Percentiles rank a stretch among this genome's conserved stretches.
Conservation (phyloP, 2,113 vertebrate species). For the Rhadina sibilatrix region DNA sequence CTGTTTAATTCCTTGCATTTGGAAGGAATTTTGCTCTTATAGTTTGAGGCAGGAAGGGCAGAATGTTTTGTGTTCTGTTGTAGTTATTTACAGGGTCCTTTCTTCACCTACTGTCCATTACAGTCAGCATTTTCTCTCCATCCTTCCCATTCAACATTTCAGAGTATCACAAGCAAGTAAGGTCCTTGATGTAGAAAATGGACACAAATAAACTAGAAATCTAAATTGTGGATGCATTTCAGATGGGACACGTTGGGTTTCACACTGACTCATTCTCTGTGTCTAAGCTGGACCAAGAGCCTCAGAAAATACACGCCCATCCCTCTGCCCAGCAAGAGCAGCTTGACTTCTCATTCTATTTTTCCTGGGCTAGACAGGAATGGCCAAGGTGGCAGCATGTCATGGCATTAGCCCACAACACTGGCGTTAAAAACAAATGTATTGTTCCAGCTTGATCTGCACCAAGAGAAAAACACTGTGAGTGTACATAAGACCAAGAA, state of each 20-base stretch:
- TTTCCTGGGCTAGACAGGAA: not conserved
- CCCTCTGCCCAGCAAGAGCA: not conserved
- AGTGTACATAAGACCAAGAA: not conserved
- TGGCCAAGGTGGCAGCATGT: accelerated
- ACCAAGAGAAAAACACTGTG: not conserved
- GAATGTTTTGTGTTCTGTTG: not conserved
- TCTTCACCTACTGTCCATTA: not conserved
- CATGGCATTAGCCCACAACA: not conserved
- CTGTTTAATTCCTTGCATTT: not conserved
- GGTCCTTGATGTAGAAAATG: not conserved
- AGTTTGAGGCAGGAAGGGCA: not conserved
- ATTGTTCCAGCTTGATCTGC: not conserved
- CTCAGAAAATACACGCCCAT: not conserved
- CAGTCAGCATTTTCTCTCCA: not conserved
- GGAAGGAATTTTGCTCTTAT: not conserved
- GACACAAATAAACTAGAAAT: not conserved
- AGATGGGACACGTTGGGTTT: not conserved
- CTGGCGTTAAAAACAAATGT: not conserved
- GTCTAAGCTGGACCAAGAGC: not conserved
- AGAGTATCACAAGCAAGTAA: not conserved
- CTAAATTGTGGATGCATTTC: not conserved
- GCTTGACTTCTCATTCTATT: not conserved
- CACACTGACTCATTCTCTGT: not conserved
- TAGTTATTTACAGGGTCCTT: not conserved
- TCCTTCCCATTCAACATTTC: not conserved